Conservation (phyloP, 2,888 invertebrate species). For the Acleris laterana region DNA sequence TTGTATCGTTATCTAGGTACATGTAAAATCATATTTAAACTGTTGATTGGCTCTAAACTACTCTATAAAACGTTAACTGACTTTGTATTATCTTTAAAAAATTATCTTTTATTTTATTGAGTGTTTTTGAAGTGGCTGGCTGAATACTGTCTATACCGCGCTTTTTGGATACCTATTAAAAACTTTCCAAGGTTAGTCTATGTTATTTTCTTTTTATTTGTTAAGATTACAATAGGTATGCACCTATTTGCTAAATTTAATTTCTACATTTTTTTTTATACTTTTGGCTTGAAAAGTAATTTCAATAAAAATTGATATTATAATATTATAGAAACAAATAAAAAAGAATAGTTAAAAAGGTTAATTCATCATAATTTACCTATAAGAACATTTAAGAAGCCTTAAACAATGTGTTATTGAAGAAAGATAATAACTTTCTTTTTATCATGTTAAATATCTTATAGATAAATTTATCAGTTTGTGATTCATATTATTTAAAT, state of each 20-base stretch:
- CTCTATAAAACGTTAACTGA: slow-evolving; percentile 62
- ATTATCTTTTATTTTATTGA: slow-evolving; percentile 36
- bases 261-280: neutral
- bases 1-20: slow-evolving; percentile 77
- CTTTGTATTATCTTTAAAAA: slow-evolving; percentile 30
- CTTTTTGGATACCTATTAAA: slow-evolving; percentile 23
- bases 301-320: no score
- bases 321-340: no score
- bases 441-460: no score
- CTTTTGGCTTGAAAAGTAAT: neutral
- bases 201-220: slow-evolving; percentile 2
- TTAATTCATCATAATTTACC: no score
- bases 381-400: no score
- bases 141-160: slow-evolving; percentile 30
- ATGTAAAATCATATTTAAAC: slow-evolving; percentile 75
- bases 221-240: neutral
- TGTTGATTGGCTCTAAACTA: slow-evolving; percentile 77
- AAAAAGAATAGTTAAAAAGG: no score
- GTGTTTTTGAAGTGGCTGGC: slow-evolving; percentile 33
- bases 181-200: slow-evolving; percentile 30
- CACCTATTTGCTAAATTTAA: neutral
- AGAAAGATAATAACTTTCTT: no score
- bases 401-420: no score
- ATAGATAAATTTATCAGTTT: no score
- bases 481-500: no score